Percentiles rank a stretch among this genome's conserved stretches.
Evolutionary conservation across 1,140 invertebrate genomes (phyloP).

Genomic region (Halictus rubicundus): DNA sequence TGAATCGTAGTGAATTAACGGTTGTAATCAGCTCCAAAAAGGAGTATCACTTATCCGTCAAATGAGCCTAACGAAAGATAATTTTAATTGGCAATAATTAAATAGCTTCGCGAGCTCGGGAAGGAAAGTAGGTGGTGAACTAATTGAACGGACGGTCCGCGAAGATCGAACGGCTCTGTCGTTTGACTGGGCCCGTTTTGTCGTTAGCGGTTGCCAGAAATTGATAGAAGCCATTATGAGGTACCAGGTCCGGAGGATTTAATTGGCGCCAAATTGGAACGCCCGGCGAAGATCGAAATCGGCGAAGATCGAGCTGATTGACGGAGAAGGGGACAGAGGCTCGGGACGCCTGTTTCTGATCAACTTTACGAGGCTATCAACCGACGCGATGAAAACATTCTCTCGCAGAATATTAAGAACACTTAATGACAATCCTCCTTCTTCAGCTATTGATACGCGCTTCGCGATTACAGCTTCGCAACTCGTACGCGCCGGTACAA

Average conservation of each 20-base stretch:
- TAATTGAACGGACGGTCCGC: slow-evolving; percentile 33
- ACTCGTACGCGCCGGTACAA: background rate
- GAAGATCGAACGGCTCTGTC: background rate
- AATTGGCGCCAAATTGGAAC: slow-evolving; percentile 69
- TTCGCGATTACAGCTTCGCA: slow-evolving; percentile 23
- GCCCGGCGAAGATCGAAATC: slow-evolving; percentile 55
- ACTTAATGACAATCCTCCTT: slow-evolving; percentile 48
- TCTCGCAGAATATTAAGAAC: slow-evolving; percentile 69
- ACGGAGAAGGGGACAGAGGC: background rate
- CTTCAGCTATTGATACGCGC: slow-evolving; percentile 23
- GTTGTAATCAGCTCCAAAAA: background rate
- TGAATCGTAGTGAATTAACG: background rate
- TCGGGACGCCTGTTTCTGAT: slow-evolving; percentile 45
- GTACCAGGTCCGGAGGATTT: slow-evolving; percentile 50
- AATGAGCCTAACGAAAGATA: background rate
- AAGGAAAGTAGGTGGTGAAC: background rate
- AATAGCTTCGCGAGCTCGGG: background rate
- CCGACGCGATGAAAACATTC: slow-evolving; percentile 71
- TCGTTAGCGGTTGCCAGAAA: slow-evolving; percentile 65
- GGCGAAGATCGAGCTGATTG: slow-evolving; percentile 25
- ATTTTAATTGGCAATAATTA: slow-evolving; percentile 4
- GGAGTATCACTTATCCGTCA: background rate
- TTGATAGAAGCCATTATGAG: slow-evolving; percentile 60
- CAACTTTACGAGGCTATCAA: slow-evolving; percentile 72
- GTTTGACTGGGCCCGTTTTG: slow-evolving; percentile 45